Conservation (phyloP, 2,113 vertebrate species). For the Motacilla tschutschensis region DNA sequence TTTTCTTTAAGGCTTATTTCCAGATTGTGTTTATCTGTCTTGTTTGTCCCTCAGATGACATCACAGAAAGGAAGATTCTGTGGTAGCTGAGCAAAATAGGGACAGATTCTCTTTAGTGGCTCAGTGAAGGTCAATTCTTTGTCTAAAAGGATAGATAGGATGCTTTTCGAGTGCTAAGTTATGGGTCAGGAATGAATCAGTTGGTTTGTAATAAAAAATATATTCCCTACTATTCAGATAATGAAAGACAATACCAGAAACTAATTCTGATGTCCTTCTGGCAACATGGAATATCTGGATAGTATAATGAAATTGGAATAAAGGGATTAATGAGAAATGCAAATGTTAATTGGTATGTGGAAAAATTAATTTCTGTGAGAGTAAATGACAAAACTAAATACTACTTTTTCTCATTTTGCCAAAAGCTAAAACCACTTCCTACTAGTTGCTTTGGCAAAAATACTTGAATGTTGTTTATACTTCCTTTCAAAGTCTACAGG, state of each 20-base stretch:
- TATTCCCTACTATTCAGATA: not conserved
- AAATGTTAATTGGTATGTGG: not conserved
- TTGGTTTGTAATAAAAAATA: not conserved
- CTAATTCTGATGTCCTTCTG: not conserved
- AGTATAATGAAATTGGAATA: not conserved
- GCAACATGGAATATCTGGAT: not conserved
- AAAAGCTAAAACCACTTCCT: not conserved
- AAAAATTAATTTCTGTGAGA: not conserved
- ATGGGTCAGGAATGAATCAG: not conserved
- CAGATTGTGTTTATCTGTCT: not conserved
- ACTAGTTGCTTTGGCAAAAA: not conserved
- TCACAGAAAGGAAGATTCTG: not conserved
- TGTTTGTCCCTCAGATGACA: not conserved
- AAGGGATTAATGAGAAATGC: conserved; percentile 2
- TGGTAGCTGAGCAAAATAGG: not conserved
- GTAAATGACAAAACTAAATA: not conserved
- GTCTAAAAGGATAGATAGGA: not conserved
- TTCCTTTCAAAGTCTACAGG: not conserved
- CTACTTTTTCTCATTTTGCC: not conserved
- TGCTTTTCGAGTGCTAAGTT: not conserved
- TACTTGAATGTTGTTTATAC: not conserved
- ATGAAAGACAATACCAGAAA: not conserved
- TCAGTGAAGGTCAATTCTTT: not conserved
- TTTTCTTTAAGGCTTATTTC: not conserved
- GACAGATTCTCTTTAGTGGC: not conserved